Conservation (phyloP, 2,113 vertebrate species). For the Greenwoodochromis staneri region DNA sequence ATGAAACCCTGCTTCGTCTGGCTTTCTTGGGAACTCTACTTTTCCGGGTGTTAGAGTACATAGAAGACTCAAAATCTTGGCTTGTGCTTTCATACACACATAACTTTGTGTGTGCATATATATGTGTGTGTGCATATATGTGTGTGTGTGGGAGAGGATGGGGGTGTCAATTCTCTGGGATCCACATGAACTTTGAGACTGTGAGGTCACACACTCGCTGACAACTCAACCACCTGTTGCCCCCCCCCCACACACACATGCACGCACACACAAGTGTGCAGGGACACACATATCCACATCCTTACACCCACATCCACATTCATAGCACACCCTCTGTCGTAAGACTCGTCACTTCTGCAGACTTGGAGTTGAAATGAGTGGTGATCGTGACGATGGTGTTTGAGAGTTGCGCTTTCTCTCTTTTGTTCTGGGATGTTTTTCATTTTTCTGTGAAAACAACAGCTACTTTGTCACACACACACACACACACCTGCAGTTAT, state of each 20-base stretch:
- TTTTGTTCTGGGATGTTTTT: background rate
- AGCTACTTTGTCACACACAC: fast-evolving
- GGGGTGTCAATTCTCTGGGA: constrained; percentile 23
- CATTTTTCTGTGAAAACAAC: background rate
- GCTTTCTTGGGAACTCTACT: background rate
- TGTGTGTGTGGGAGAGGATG: background rate
- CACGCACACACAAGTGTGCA: background rate
- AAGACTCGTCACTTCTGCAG: background rate
- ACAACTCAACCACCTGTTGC: constrained; percentile 54
- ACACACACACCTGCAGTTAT: background rate
- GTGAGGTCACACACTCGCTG: constrained; percentile 47
- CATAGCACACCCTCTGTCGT: constrained; percentile 5
- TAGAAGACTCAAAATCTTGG: background rate
- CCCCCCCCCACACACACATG: background rate
- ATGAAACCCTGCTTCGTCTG: background rate
- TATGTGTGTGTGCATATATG: background rate
- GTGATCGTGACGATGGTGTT: background rate
- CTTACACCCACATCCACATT: constrained; percentile 14
- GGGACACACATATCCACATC: background rate
- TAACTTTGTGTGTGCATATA: background rate
- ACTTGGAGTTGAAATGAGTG: background rate
- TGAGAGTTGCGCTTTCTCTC: background rate
- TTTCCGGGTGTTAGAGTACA: background rate
- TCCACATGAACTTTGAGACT: constrained; percentile 52
- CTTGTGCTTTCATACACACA: background rate